phyloP scores from a whole-genome alignment of 2,797 vertebrate genomes.

The Benthosema pterotum region DNA sequence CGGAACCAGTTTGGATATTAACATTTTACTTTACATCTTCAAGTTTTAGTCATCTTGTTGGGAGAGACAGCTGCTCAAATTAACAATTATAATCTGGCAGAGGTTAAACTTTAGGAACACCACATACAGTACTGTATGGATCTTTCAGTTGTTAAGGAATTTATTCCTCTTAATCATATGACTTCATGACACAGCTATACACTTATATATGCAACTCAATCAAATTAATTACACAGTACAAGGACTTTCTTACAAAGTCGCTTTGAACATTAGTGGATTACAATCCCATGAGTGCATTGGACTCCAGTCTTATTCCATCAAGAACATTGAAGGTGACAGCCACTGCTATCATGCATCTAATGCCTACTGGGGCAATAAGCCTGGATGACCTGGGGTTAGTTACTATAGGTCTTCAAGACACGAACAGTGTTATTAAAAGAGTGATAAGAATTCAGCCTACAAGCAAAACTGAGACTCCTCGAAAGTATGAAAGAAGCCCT shows the following conservation, averaged over 20 bases:
- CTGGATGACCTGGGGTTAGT: slow-evolving; percentile 26
- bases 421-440: neutral
- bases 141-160: no score
- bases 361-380: slow-evolving; percentile 59
- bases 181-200: no score
- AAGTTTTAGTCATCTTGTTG: no score
- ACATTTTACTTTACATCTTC: no score
- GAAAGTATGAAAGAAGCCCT: neutral
- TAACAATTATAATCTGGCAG: no score
- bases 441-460: slow-evolving; percentile 1
- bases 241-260: slow-evolving; percentile 5
- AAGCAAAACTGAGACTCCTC: slow-evolving; percentile 6
- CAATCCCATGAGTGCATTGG: slow-evolving; percentile 3
- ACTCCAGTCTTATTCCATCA: slow-evolving; percentile 24
- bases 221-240: neutral
- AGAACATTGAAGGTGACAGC: slow-evolving; percentile 57
- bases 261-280: slow-evolving; percentile 10
- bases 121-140: no score
- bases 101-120: no score
- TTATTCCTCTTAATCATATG: no score
- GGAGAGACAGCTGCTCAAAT: no score
- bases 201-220: slow-evolving; percentile 3
- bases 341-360: slow-evolving; percentile 40
- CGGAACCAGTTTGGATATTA: no score
- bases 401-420: slow-evolving; percentile 28